Evolutionary conservation across 1,140 invertebrate genomes (phyloP).

Genomic region (Drosophila pandora): DNA sequence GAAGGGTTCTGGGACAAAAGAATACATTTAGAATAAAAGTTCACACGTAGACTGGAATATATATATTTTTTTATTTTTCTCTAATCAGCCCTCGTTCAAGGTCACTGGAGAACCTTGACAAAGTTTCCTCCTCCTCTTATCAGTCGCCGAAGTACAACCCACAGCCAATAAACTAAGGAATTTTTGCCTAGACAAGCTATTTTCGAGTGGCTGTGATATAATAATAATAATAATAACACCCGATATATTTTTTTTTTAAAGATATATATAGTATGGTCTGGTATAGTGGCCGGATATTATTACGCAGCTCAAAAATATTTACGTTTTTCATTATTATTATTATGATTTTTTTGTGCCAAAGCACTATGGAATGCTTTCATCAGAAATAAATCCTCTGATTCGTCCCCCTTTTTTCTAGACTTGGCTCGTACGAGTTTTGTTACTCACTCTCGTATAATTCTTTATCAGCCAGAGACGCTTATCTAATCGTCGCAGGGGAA

Average conservation of each 20-base stretch:
- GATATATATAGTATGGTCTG: too few relatives aligned
- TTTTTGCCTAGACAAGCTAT: slow-evolving; percentile 16
- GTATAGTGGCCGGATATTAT: too few relatives aligned
- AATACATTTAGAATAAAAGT: background rate
- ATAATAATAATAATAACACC: background rate
- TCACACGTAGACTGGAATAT: background rate
- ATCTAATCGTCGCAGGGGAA: slow-evolving; percentile 37
- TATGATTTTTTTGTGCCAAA: too few relatives aligned
- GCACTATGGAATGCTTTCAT: background rate
- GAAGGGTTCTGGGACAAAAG: background rate
- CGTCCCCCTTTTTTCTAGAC: background rate
- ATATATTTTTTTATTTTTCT: background rate
- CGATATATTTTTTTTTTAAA: background rate
- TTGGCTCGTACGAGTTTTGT: slow-evolving; percentile 8
- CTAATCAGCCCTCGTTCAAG: slow-evolving; percentile 21
- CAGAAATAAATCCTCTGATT: background rate
- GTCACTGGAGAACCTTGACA: slow-evolving; percentile 30
- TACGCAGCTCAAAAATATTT: too few relatives aligned
- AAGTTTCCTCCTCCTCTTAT: slow-evolving; percentile 27
- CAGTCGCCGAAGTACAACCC: slow-evolving; percentile 8
- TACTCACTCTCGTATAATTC: slow-evolving; percentile 33
- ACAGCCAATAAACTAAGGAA: slow-evolving; percentile 14
- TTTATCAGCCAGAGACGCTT: slow-evolving; percentile 17
- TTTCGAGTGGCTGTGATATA: slow-evolving; percentile 4
- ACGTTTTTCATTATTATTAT: background rate